Evolutionary conservation across 2,888 invertebrate species (phyloP), one percentile per base, ranked within the genome.

Genomic region (Eumacrocentrus americanus): DNA sequence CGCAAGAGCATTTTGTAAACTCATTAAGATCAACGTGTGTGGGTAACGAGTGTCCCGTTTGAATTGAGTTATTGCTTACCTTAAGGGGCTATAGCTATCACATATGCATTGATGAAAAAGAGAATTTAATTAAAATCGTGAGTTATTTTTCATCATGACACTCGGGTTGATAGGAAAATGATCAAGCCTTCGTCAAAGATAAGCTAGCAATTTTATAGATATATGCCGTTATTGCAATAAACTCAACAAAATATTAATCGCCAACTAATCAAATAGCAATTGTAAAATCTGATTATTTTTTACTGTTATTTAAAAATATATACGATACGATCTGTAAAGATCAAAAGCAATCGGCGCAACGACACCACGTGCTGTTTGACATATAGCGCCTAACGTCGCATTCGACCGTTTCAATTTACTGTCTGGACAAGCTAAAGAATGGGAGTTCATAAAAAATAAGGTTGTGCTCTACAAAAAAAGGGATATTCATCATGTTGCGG

Each of bases 321-420:
- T n/a, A n/a, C n/a, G n/a, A n/a, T 29, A 25, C 44, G 42, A 54
- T 54, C 40, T 54, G 54, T 23, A 54, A 42, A 58, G 62, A 61
- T 62, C 62, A 59, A 62, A 62, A 57, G 59, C 67, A 65, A 67
- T 66, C 63, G 68, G 63, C 64, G 61, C 67, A 65, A 66, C 65
- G 67, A 67, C 67, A 66, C 61, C n/a, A n/a, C 64, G 64, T 65
- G 61, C 64, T 62, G 65, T 61, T 66, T 68, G 68, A 68, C 65
- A 63, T 67, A 69, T 69, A 62, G 67, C 63, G 61, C 54, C 60
- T 51, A 63, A 65, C 63, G 64, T 64, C 58, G 61, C 61, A 63
- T 68, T 67, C 62, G 63, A 65, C 66, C 67, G 65, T 67, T 69
- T 69, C 67, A 69, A 69, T 69, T 69, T 69, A 68, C 67, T 48